Percentiles rank a stretch among this genome's conserved stretches.
Evolutionary conservation across 2,888 invertebrate genomes (phyloP).

Genomic region (Melinaea menophilus): DNA sequence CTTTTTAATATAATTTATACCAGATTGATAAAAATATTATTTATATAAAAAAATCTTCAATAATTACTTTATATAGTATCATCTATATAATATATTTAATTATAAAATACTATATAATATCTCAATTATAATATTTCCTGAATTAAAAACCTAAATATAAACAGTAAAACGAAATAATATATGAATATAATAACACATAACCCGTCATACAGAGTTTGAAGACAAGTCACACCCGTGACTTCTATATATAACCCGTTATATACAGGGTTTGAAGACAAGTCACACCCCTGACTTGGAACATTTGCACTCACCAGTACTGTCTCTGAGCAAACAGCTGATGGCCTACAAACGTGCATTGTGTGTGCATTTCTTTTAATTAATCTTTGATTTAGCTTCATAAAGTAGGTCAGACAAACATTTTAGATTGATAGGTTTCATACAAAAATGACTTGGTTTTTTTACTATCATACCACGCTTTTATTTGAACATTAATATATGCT

Average conservation of each 20-base stretch:
- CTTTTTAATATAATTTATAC: too few relatives aligned
- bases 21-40: too few relatives aligned
- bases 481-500: too few relatives aligned
- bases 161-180: too few relatives aligned
- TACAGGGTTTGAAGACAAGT: slow-evolving; percentile 12
- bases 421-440: slow-evolving; percentile 1
- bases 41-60: too few relatives aligned
- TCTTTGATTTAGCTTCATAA: slow-evolving; percentile 24
- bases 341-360: slow-evolving; percentile 51
- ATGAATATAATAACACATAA: too few relatives aligned
- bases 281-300: slow-evolving; percentile 32
- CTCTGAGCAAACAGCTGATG: slow-evolving; percentile 45
- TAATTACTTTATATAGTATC: too few relatives aligned
- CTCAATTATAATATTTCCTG: too few relatives aligned
- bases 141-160: too few relatives aligned
- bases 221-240: slow-evolving; percentile 26
- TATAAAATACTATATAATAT: too few relatives aligned
- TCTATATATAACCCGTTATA: not conserved
- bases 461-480: too few relatives aligned
- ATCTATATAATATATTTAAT: too few relatives aligned
- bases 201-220: not conserved
- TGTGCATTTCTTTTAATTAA: slow-evolving; percentile 41
- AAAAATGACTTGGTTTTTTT: not conserved
- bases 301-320: slow-evolving; percentile 34
- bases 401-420: slow-evolving; percentile 17